Base-by-base conservation (phyloP, 2,113 vertebrate genomes). In the Cinclus mexicanus region DNA sequence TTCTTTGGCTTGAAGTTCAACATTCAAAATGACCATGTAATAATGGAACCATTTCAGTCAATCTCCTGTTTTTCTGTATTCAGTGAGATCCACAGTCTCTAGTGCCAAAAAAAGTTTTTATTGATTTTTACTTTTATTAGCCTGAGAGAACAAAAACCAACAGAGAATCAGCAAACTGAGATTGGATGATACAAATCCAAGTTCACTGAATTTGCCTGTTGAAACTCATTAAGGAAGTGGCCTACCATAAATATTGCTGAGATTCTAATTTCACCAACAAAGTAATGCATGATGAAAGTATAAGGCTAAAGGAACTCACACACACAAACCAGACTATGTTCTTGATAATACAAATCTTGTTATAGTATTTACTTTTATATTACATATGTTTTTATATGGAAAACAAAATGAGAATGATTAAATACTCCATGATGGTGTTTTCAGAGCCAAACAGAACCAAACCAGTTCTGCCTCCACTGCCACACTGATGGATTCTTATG, bases 1-100 rank as follows among this genome's bases (percentile, higher is more conserved):
- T 95, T 95, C 89, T 91, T 97, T 97, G 96, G 95, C 94, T 93
- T 84, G 7, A 63, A 97, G 72, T 91, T 96, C 80, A 89, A 76
- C 90, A 84, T 96, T 94, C 76, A 72, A 84, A 95, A 81, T 84
- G 90, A 94, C 76, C 94, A 94, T 84, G 88, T 96, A 96, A 92
- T 95, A 97, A 96, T 92, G 93, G 93, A 93, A 92, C 80, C 8
- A 5, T 92, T 96, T 96, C 83, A 92, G 86, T 50, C 19, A 4
- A 87, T 93, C 80, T 88, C 56, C 85, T 93, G 94, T 86, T 97
- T 94, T 96, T 83, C 88, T 61, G 14, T 87, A 35, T 93, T 89
- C 33, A 46, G 53, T 92, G 69, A 90, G 83, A 93, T 42, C 68
- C 25, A 35, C 56, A 64, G 87, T 24, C 31, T 78, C 35, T 49